Conservation (phyloP, 92 coral and sea anemone species). For the Parazoanthus atlanticus region DNA sequence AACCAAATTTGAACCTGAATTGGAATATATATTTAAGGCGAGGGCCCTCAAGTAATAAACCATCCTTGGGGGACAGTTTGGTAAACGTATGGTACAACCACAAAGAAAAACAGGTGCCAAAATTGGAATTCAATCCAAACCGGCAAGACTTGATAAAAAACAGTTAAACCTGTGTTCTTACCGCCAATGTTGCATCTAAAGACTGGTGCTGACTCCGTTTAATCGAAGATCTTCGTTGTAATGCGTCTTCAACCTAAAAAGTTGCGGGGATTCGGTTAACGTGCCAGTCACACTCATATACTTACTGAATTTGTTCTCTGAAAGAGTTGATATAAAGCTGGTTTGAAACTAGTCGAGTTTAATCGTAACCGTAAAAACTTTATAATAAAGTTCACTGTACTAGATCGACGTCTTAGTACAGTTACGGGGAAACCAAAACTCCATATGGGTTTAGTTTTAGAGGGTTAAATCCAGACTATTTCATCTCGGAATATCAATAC, state of each 20-base stretch:
- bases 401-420: too few species aligned
- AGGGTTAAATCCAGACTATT: too few species aligned
- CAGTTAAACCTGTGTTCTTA: constrained; percentile 46
- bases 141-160: not conserved
- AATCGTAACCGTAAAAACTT: too few species aligned
- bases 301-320: not conserved
- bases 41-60: too few species aligned
- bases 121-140: not conserved
- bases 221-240: constrained; percentile 66
- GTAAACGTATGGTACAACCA: too few species aligned
- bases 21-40: too few species aligned
- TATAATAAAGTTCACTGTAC: too few species aligned
- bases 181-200: constrained; percentile 92
- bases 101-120: not conserved
- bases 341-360: not conserved
- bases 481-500: too few species aligned
- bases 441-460: too few species aligned
- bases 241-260: constrained; percentile 83
- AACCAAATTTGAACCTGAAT: too few species aligned
- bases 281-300: not conserved
- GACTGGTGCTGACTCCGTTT: constrained; percentile 70
- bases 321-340: not conserved
- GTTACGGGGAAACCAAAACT: too few species aligned
- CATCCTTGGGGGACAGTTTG: too few species aligned
- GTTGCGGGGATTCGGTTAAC: not conserved